phyloP scores from a whole-genome alignment of 2,797 vertebrate genomes.

The Cossypha caffra region DNA sequence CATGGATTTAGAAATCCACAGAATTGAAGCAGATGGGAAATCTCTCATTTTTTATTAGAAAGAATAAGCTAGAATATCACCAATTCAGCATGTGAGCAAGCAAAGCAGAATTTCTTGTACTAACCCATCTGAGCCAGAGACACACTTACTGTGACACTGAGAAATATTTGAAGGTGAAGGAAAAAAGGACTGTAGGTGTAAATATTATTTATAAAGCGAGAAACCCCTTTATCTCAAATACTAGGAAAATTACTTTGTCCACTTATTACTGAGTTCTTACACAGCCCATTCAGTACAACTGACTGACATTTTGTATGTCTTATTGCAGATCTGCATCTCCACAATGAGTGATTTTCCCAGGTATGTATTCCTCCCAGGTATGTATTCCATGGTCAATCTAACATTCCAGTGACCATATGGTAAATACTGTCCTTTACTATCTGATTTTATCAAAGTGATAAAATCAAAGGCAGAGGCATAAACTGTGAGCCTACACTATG shows the following conservation, averaged over 20 bases:
- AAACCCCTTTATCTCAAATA: neutral
- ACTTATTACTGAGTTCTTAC: neutral
- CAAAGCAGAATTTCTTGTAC: conserved; percentile 27
- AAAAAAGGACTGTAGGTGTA: neutral
- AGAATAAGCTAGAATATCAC: conserved; percentile 46
- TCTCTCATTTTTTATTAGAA: conserved; percentile 17
- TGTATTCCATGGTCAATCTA: neutral
- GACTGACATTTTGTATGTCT: neutral
- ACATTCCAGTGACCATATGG: neutral
- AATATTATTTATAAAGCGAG: neutral
- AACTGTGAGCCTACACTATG: neutral
- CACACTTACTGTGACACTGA: neutral
- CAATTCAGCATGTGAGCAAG: neutral
- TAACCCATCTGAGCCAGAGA: neutral
- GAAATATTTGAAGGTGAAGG: neutral
- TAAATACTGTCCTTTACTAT: neutral
- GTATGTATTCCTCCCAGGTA: neutral
- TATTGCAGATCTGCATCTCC: neutral
- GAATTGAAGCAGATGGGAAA: conserved; percentile 7
- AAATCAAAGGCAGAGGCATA: neutral
- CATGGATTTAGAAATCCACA: conserved; percentile 17
- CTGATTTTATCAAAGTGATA: neutral
- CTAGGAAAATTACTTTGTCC: neutral
- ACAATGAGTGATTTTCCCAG: neutral
- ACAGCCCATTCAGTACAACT: neutral